A percentile compares a stretch with the other conserved stretches of the same genome.
Conservation (phyloP, 1,140 invertebrate species). For the Melipona quadrifasciata region DNA sequence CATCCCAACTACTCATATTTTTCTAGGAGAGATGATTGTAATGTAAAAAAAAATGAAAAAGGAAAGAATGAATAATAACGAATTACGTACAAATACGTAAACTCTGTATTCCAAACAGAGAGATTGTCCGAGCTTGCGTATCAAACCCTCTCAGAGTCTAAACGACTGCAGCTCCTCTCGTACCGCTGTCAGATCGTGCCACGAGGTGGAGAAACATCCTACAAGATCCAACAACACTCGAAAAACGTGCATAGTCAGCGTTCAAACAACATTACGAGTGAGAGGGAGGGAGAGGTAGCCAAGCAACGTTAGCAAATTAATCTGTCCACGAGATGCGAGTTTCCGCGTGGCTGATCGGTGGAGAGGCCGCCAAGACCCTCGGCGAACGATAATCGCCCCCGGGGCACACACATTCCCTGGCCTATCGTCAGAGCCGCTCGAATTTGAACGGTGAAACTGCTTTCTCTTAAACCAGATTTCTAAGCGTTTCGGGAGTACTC, state of each 20-base stretch:
- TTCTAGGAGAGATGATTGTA: too few species aligned
- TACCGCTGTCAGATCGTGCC: neutral
- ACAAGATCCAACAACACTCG: conserved; percentile 18
- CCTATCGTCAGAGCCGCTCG: conserved; percentile 30
- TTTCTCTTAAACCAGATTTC: conserved; percentile 52
- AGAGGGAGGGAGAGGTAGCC: neutral
- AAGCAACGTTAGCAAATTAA: conserved; percentile 30
- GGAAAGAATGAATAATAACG: too few species aligned
- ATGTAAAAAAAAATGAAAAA: too few species aligned
- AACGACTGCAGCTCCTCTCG: neutral
- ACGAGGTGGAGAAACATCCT: neutral
- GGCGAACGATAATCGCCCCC: conserved; percentile 45
- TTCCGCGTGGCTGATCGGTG: conserved; percentile 34
- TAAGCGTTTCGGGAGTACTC: conserved; percentile 49
- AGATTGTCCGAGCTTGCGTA: too few species aligned
- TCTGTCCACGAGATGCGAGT: conserved; percentile 20
- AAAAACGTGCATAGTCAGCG: conserved; percentile 14
- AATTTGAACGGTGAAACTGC: conserved; percentile 32
- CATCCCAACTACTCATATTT: too few species aligned
- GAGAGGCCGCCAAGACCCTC: conserved; percentile 17
- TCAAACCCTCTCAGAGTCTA: neutral
- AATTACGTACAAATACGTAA: too few species aligned
- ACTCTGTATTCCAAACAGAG: too few species aligned
- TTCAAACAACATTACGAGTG: neutral
- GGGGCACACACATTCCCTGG: conserved; percentile 27